A percentile compares a stretch with the other conserved stretches of the same genome.
Conservation (phyloP, 2,113 vertebrate species). For the Acrocephalus arundinaceus region DNA sequence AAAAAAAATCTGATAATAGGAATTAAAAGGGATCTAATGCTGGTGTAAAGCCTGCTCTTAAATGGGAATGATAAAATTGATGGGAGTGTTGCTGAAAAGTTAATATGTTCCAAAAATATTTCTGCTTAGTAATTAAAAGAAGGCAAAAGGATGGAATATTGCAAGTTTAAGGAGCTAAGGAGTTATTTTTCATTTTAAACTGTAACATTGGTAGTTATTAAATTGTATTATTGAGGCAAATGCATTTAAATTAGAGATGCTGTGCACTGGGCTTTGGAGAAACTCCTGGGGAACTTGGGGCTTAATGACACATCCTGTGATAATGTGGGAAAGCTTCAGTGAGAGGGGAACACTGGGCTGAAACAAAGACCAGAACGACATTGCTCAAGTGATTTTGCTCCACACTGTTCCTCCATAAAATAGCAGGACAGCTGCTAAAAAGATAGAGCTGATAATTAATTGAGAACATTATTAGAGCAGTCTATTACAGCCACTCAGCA, state of each 20-base stretch:
- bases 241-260: slow-evolving; percentile 39
- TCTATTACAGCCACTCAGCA: not conserved
- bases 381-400: not conserved
- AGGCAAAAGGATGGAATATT: not conserved
- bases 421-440: not conserved
- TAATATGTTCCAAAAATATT: slow-evolving; percentile 24
- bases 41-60: not conserved
- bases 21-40: not conserved
- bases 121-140: slow-evolving; percentile 22
- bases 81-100: not conserved
- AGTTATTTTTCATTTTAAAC: slow-evolving; percentile 39
- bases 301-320: not conserved
- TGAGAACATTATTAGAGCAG: not conserved
- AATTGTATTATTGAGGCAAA: slow-evolving; percentile 44
- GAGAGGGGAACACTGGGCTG: not conserved
- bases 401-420: not conserved
- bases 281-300: slow-evolving; percentile 34
- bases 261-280: not conserved
- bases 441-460: not conserved
- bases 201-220: slow-evolving; percentile 37
- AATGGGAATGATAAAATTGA: not conserved
- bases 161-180: slow-evolving; percentile 24
- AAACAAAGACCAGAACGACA: not conserved
- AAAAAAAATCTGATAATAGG: slow-evolving; percentile 19
- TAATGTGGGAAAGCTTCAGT: not conserved